These are phyloP conservation scores for Lasioglossum villosulum DNA, from an alignment of 2,888 invertebrate species.

Conservation along the genomic window DNA sequence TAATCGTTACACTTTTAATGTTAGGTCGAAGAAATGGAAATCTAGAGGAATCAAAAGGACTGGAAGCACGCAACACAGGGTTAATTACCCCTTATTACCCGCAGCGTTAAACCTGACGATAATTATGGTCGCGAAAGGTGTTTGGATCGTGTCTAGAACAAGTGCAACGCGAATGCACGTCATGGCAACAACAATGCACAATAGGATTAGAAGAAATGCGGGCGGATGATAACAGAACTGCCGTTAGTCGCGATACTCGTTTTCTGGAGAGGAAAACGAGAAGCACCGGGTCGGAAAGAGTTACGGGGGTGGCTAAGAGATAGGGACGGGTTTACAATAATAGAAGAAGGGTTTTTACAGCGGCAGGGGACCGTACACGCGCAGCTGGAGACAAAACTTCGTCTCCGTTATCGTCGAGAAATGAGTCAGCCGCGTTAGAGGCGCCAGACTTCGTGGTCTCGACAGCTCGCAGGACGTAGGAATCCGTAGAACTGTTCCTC, in stretches of 20 bases:
- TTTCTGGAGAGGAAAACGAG: neutral
- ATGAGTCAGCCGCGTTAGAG: constrained; percentile 52
- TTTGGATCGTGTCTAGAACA: neutral
- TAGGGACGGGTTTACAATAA: constrained; percentile 60
- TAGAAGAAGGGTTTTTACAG: constrained; percentile 60
- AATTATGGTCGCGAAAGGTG: neutral
- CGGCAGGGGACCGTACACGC: constrained; percentile 57
- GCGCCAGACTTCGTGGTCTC: neutral
- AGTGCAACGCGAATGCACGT: neutral
- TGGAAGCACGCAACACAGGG: neutral
- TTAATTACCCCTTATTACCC: neutral
- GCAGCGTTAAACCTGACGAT: no score
- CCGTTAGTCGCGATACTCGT: neutral
- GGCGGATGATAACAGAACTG: neutral
- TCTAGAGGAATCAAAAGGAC: neutral
- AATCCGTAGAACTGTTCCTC: constrained; percentile 29
- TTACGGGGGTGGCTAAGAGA: constrained; percentile 32
- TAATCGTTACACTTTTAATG: neutral
- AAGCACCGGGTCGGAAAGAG: constrained; percentile 5
- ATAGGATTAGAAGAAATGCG: neutral
- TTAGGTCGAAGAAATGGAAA: neutral
- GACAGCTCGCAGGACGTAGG: neutral
- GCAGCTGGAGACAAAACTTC: constrained; percentile 62
- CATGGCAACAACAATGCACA: neutral
- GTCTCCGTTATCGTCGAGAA: constrained; percentile 53